Percentiles rank a stretch among this genome's conserved stretches.
phyloP scores from a whole-genome alignment of 2,113 vertebrate genomes.

The Thryonomys swinderianus region DNA sequence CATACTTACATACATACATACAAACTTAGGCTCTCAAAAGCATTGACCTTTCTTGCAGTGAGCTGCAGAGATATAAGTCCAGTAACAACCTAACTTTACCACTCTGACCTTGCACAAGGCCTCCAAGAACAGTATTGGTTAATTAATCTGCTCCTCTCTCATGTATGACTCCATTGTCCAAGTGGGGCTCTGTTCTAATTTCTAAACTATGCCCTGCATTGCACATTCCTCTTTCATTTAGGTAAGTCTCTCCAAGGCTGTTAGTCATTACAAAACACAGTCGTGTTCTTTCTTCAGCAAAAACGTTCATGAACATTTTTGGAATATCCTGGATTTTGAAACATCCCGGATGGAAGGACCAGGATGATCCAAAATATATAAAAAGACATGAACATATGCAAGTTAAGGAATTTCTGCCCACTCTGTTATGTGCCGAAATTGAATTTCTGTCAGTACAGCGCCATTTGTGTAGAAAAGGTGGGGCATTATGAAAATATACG shows the following conservation, averaged over 20 bases:
- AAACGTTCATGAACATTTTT: neutral
- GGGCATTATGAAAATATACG: neutral
- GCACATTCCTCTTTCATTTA: neutral
- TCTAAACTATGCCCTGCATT: neutral
- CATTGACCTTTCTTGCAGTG: neutral
- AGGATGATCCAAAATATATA: neutral
- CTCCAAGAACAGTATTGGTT: neutral
- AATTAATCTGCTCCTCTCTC: neutral
- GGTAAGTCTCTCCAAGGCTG: neutral
- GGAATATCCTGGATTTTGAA: too few relatives aligned
- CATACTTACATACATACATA: too few relatives aligned
- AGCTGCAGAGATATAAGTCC: neutral
- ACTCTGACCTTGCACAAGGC: neutral
- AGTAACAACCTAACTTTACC: neutral
- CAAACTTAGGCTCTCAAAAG: neutral
- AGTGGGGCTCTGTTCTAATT: neutral
- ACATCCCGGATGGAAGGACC: neutral
- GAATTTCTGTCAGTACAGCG: neutral
- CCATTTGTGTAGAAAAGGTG: neutral
- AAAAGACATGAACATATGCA: neutral
- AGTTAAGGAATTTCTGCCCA: neutral
- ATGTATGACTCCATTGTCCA: neutral
- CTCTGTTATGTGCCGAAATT: neutral
- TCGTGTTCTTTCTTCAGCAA: neutral
- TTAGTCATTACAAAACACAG: neutral